phyloP scores from a whole-genome alignment of 2,888 invertebrate species.

The Dione juno region DNA sequence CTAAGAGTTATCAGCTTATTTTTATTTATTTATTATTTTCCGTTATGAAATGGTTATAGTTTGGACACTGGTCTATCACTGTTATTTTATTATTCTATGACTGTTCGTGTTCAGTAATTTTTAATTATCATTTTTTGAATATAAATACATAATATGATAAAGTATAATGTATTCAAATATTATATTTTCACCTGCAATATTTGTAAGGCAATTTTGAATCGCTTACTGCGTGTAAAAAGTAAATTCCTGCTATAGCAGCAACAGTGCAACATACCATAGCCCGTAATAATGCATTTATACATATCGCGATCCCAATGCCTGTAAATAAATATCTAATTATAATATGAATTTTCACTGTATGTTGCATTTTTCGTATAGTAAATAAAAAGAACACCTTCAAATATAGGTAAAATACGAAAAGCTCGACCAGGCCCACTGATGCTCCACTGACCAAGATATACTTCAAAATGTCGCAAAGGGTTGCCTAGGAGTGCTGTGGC shows the following conservation, averaged over 20 bases:
- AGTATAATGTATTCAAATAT: background rate
- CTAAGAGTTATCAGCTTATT: too few species aligned
- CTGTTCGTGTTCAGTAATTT: too few species aligned
- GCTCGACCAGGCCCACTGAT: slow-evolving; percentile 77
- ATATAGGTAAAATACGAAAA: slow-evolving; percentile 69
- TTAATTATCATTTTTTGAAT: too few species aligned
- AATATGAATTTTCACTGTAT: background rate
- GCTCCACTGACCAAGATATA: slow-evolving; percentile 78
- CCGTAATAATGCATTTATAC: slow-evolving; percentile 70
- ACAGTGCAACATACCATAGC: slow-evolving; percentile 66
- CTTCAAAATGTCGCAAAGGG: slow-evolving; percentile 75
- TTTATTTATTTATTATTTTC: too few species aligned
- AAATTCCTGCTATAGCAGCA: slow-evolving; percentile 66
- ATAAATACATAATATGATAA: too few species aligned
- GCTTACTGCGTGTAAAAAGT: slow-evolving; percentile 61
- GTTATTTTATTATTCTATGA: too few species aligned
- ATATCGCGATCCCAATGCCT: slow-evolving; percentile 77
- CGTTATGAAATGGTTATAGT: too few species aligned
- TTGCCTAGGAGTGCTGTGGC: slow-evolving; percentile 64
- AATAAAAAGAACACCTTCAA: slow-evolving; percentile 39
- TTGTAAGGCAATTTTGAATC: slow-evolving; percentile 68
- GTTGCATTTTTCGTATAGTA: background rate
- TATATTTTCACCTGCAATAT: slow-evolving; percentile 64
- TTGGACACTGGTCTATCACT: too few species aligned
- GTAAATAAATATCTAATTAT: slow-evolving; percentile 13